phyloP scores from a whole-genome alignment of 2,113 vertebrate species.

The Lepisosteus oculatus region DNA sequence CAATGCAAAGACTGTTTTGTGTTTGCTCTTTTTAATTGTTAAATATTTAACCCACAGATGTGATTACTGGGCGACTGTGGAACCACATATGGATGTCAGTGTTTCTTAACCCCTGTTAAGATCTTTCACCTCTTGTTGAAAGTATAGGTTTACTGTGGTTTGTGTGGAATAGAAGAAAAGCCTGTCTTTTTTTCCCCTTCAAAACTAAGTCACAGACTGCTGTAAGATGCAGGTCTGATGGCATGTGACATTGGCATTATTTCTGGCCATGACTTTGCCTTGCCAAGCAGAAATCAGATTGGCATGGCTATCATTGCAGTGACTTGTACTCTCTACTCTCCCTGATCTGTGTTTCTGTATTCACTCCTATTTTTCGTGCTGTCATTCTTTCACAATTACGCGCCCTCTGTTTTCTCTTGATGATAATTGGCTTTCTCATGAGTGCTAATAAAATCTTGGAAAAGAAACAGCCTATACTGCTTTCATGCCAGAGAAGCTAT shows the following conservation, averaged over 20 bases:
- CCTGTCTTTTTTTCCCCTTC: too few species aligned
- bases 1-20: too few species aligned
- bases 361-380: neutral
- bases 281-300: neutral
- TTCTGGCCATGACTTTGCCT: neutral
- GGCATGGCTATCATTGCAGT: neutral
- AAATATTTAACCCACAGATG: slow-evolving; percentile 1
- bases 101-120: too few species aligned
- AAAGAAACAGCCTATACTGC: neutral
- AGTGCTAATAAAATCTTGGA: neutral
- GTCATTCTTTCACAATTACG: neutral
- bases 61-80: slow-evolving; percentile 9
- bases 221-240: neutral
- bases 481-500: neutral
- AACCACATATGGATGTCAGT: slow-evolving; percentile 20
- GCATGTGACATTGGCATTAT: neutral
- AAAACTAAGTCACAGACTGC: neutral
- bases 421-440: neutral
- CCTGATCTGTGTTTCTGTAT: too few species aligned
- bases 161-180: too few species aligned
- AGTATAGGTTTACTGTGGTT: too few species aligned
- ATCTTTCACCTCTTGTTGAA: too few species aligned
- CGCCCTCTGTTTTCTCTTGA: slow-evolving; percentile 2
- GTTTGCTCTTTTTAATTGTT: neutral
- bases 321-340: too few species aligned